Evolutionary conservation across 2,113 vertebrate genomes (phyloP).

Genomic region (Halichoerus grypus): DNA sequence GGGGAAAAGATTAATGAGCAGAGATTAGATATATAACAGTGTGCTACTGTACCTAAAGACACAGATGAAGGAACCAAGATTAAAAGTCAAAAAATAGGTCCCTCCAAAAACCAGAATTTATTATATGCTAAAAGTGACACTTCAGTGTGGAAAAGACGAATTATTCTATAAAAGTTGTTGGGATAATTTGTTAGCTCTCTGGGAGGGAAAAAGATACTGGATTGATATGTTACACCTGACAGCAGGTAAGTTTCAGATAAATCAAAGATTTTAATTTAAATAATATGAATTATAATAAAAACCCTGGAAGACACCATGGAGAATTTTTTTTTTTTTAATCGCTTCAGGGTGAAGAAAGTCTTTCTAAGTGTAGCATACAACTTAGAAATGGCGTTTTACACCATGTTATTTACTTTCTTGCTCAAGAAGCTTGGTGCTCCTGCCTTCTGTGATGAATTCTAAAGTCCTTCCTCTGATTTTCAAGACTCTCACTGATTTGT

Average conservation of each 20-base stretch:
- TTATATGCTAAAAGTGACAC: background rate
- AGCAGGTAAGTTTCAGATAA: background rate
- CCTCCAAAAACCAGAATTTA: background rate
- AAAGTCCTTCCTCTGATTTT: background rate
- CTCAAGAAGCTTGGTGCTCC: background rate
- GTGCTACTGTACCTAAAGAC: background rate
- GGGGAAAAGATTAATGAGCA: background rate
- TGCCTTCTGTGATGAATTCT: background rate
- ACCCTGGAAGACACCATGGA: background rate
- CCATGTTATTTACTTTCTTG: background rate
- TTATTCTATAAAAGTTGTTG: background rate
- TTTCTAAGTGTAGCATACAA: background rate
- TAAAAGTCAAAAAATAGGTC: background rate
- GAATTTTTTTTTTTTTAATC: background rate
- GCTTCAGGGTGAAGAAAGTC: background rate
- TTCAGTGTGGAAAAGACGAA: background rate
- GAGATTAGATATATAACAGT: background rate
- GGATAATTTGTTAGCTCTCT: background rate
- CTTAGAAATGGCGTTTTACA: background rate
- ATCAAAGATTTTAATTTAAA: constrained; percentile 40
- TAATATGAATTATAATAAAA: background rate
- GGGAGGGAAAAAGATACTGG: background rate
- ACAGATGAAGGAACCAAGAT: background rate
- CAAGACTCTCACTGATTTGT: background rate
- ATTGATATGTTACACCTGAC: background rate